These are phyloP conservation scores for Drosophila austrosaltans DNA, from an alignment of 2,888 invertebrate genomes.

Conservation along the genomic window DNA sequence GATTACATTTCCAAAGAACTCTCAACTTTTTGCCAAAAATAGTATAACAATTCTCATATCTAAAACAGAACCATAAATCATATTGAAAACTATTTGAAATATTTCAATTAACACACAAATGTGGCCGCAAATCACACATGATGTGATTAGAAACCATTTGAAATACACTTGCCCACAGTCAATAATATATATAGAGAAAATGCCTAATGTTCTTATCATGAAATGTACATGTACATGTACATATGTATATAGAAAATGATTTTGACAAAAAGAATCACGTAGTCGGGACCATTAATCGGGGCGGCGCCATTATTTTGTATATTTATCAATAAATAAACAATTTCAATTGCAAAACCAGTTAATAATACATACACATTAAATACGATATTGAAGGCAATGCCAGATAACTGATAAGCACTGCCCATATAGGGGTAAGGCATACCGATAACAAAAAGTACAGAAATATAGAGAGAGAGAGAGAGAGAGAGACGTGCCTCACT, in stretches of 20 bases:
- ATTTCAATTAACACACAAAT: slow-evolving; percentile 7
- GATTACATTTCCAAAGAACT: background rate
- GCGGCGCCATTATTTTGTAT: slow-evolving; percentile 18
- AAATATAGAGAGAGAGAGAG: background rate
- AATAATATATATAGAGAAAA: slow-evolving; percentile 39
- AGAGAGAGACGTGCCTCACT: background rate
- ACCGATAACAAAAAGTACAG: background rate
- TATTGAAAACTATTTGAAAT: slow-evolving; percentile 4
- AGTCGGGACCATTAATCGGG: slow-evolving; percentile 41
- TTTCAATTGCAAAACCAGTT: slow-evolving; percentile 63
- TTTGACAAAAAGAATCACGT: slow-evolving; percentile 15
- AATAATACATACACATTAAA: slow-evolving; percentile 42
- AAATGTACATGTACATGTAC: background rate
- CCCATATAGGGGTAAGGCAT: background rate
- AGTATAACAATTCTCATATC: background rate
- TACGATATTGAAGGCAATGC: slow-evolving; percentile 12
- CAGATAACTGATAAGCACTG: background rate
- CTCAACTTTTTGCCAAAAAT: background rate
- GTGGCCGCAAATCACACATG: background rate
- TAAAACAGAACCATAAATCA: background rate
- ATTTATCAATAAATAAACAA: slow-evolving; percentile 58
- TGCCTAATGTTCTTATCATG: background rate
- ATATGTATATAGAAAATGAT: slow-evolving; percentile 1
- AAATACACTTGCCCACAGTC: slow-evolving; percentile 57
- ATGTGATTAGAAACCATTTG: slow-evolving; percentile 6